A percentile compares a stretch with the other conserved stretches of the same genome.
phyloP scores from a whole-genome alignment of 2,888 invertebrate species.

The Diaphora mendica region DNA sequence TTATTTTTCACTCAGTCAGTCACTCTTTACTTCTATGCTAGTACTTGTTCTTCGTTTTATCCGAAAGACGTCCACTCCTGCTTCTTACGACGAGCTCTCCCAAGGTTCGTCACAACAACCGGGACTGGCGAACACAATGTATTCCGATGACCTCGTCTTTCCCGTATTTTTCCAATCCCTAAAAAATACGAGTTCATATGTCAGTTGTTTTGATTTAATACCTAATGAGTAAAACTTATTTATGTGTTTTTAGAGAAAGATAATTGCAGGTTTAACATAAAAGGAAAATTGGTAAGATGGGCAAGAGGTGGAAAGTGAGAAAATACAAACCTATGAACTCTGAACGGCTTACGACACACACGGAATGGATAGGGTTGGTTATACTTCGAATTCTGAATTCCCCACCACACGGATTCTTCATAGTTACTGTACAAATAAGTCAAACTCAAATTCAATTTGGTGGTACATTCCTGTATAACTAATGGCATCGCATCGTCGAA shows the following conservation, averaged over 20 bases:
- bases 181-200: neutral
- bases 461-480: neutral
- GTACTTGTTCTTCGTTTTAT: neutral
- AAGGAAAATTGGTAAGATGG: no score
- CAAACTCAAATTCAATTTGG: neutral
- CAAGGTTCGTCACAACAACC: neutral
- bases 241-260: no score
- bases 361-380: no score
- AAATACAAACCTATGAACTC: no score
- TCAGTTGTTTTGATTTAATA: no score
- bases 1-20: neutral
- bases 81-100: neutral
- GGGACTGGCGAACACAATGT: rapidly evolving
- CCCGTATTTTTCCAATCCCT: neutral
- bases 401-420: neutral
- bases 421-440: neutral
- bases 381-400: no score
- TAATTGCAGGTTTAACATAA: no score
- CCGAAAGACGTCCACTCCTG: neutral
- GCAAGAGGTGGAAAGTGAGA: no score
- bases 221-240: no score
- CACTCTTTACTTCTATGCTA: neutral
- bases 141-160: neutral
- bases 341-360: no score
- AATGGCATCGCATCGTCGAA: neutral